Percentiles rank a stretch among this genome's conserved stretches.
Conservation (phyloP, 1,140 invertebrate species). For the Stenopsyche tienmushanensis region DNA sequence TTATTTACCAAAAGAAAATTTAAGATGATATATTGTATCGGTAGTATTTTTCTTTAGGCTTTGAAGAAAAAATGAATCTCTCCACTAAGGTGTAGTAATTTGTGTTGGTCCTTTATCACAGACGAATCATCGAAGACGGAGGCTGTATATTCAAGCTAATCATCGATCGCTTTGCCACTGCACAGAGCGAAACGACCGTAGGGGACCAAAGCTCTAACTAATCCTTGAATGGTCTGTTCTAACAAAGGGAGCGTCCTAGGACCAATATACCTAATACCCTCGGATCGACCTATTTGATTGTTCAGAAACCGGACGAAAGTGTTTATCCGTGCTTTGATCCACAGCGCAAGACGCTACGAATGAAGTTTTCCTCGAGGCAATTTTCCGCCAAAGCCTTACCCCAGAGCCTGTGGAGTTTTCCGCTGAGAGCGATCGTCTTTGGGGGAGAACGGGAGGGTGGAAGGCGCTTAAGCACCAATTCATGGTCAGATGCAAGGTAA, state of each 20-base stretch:
- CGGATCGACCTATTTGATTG: slow-evolving; percentile 31
- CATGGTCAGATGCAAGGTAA: neutral
- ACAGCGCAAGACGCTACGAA: slow-evolving; percentile 14
- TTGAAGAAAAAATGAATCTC: too few species aligned
- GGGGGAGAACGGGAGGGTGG: neutral
- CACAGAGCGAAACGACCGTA: too few species aligned
- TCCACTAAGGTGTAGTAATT: too few species aligned
- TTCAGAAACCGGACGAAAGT: slow-evolving; percentile 35
- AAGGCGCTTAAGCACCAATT: neutral
- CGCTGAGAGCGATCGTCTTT: neutral
- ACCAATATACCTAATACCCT: slow-evolving; percentile 25
- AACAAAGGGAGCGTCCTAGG: slow-evolving; percentile 5
- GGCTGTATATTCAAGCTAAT: too few species aligned
- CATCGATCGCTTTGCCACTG: too few species aligned
- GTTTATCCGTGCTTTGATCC: slow-evolving; percentile 39
- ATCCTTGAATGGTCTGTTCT: too few species aligned
- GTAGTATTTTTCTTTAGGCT: too few species aligned
- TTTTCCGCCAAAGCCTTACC: slow-evolving; percentile 18
- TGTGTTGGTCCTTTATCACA: too few species aligned
- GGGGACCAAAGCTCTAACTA: too few species aligned
- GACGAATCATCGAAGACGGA: too few species aligned
- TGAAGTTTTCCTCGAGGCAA: slow-evolving; percentile 30
- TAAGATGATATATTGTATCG: too few species aligned
- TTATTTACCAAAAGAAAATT: too few species aligned
- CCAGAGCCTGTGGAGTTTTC: neutral